Conservation (phyloP, 2,113 vertebrate species). For the Pantherophis guttatus region DNA sequence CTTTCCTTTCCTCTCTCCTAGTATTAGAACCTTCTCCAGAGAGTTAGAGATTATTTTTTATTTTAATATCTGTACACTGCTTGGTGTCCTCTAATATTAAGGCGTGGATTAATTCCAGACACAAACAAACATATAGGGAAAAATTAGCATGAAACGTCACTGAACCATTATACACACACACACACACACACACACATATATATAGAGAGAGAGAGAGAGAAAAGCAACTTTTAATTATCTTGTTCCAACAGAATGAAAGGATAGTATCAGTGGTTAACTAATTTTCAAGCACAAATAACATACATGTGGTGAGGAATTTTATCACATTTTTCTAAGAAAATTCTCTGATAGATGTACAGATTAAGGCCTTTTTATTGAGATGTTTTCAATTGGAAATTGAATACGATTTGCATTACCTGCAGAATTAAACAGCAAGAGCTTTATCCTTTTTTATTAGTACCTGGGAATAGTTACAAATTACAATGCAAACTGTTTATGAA, state of each 20-base stretch:
- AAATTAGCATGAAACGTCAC: neutral
- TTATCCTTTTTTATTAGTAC: neutral
- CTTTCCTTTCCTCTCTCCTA: neutral
- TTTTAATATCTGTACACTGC: neutral
- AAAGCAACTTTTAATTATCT: neutral
- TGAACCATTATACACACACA: neutral
- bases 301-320: neutral
- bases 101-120: neutral
- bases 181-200: too few relatives aligned
- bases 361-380: neutral
- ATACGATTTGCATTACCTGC: neutral
- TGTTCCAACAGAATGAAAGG: neutral
- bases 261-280: neutral
- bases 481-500: neutral
- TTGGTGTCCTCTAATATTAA: neutral
- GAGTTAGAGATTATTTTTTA: neutral
- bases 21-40: neutral
- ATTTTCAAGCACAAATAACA: neutral
- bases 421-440: neutral
- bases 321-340: neutral
- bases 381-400: neutral
- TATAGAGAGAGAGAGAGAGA: neutral
- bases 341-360: neutral
- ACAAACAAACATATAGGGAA: neutral
- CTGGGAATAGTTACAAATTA: neutral